A percentile compares a stretch with the other conserved stretches of the same genome.
Conservation (phyloP, 2,888 invertebrate species). For the Dynastes maya region DNA sequence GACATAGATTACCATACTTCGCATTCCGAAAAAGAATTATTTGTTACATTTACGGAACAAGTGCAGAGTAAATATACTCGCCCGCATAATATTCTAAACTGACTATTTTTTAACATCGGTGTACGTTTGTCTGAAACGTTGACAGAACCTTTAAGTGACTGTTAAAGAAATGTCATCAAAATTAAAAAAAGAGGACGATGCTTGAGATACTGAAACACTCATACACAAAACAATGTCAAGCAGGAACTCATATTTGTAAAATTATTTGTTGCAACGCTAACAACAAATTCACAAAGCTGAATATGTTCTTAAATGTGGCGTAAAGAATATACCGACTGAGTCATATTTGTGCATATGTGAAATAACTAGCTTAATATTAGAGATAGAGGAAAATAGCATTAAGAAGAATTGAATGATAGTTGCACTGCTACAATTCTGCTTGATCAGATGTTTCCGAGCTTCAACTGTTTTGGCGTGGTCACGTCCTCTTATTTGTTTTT, state of each 20-base stretch:
- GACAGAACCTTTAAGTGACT: constrained; percentile 3
- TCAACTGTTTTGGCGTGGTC: too few species aligned
- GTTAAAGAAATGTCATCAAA: not conserved
- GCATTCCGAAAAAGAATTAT: constrained; percentile 22
- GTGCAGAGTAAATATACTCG: constrained; percentile 4
- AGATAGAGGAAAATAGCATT: too few species aligned
- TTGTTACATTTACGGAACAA: not conserved
- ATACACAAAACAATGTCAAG: not conserved
- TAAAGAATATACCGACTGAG: not conserved
- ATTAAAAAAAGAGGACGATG: not conserved
- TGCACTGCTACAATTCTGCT: too few species aligned
- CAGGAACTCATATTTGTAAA: not conserved
- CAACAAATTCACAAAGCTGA: not conserved
- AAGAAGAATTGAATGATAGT: too few species aligned
- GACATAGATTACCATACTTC: constrained; percentile 21
- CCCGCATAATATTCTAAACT: constrained; percentile 5
- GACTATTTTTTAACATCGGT: constrained; percentile 6
- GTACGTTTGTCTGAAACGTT: not conserved
- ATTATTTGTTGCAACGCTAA: not conserved
- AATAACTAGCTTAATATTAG: too few species aligned
- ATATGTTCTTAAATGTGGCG: not conserved
- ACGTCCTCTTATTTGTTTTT: too few species aligned
- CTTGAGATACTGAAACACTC: not conserved
- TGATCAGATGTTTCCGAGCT: too few species aligned
- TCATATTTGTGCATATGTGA: too few species aligned